Evolutionary conservation across 2,797 vertebrate species (phyloP).

Genomic region (Tiaroga cobitis): DNA sequence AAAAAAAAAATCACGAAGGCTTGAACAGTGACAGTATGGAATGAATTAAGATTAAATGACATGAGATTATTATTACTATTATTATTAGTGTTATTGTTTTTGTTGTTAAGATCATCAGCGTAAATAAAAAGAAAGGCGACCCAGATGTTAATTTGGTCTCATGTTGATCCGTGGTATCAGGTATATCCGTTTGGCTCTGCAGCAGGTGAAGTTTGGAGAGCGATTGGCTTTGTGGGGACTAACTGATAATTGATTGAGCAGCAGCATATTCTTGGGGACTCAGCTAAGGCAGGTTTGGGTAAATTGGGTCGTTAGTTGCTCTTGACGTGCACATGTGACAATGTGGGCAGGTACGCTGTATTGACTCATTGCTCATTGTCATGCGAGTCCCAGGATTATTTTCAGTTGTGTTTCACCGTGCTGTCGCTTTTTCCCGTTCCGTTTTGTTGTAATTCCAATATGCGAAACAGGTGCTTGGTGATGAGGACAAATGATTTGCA

Average conservation of each 20-base stretch:
- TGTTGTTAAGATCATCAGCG: conserved; percentile 34
- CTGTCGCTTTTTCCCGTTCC: not conserved
- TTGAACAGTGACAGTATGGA: conserved; percentile 3
- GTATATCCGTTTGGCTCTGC: conserved; percentile 39
- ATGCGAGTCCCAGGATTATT: conserved; percentile 42
- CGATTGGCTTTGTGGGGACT: conserved; percentile 48
- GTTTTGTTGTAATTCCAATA: conserved; percentile 30
- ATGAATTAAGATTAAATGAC: conserved; percentile 22
- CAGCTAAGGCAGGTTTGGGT: conserved; percentile 45
- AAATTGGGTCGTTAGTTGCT: conserved; percentile 54
- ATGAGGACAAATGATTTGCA: conserved; percentile 45
- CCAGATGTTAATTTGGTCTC: conserved; percentile 47
- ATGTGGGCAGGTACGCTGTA: conserved; percentile 33
- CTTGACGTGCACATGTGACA: conserved; percentile 49
- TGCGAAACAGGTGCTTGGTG: conserved; percentile 44
- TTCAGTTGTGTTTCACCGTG: not conserved
- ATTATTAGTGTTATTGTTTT: conserved; percentile 43
- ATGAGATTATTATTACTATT: conserved; percentile 28
- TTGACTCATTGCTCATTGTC: conserved; percentile 49
- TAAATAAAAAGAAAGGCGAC: conserved; percentile 41
- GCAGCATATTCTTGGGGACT: conserved; percentile 40
- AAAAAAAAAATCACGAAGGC: conserved; percentile 35
- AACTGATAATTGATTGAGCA: conserved; percentile 54
- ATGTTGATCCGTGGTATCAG: conserved; percentile 16
- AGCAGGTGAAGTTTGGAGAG: conserved; percentile 40